Conservation (phyloP, 1,140 invertebrate species). For the Physella acuta region DNA sequence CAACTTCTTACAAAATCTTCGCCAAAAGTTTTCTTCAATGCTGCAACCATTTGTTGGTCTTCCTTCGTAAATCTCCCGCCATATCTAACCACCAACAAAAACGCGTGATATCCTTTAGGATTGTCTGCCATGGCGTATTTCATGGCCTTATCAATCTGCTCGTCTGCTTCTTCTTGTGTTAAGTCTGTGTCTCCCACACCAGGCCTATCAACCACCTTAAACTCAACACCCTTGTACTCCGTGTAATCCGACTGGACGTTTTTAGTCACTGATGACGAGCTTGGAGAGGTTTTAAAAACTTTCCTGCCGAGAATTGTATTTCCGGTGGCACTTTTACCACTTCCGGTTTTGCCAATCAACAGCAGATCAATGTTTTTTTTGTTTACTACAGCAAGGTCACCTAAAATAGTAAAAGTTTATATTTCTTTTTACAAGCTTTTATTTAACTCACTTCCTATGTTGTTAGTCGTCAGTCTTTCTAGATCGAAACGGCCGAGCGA, state of each 20-base stretch:
- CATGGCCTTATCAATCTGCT: neutral
- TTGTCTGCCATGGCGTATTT: neutral
- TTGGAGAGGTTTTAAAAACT: neutral
- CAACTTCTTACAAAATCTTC: neutral
- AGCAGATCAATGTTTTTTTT: too few species aligned
- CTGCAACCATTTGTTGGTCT: neutral
- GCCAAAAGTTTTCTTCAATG: neutral
- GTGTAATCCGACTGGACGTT: neutral
- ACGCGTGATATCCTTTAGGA: slow-evolving; percentile 1
- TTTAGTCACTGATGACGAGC: neutral
- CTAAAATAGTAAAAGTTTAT: too few species aligned
- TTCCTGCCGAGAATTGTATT: neutral
- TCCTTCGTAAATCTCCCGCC: neutral
- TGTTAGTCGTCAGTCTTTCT: too few species aligned
- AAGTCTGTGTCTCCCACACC: neutral
- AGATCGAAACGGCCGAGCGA: too few species aligned
- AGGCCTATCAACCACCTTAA: slow-evolving; percentile 6
- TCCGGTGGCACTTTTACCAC: too few species aligned
- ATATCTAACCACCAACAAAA: neutral
- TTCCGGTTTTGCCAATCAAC: too few species aligned
- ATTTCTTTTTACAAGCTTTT: too few species aligned
- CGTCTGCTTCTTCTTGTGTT: neutral
- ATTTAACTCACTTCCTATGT: too few species aligned
- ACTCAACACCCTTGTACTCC: neutral
- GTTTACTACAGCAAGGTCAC: too few species aligned